Evolutionary conservation across 1,140 invertebrate genomes (phyloP), one percentile per base, ranked within the genome.

Genomic region (Rhagoletis zephyria): DNA sequence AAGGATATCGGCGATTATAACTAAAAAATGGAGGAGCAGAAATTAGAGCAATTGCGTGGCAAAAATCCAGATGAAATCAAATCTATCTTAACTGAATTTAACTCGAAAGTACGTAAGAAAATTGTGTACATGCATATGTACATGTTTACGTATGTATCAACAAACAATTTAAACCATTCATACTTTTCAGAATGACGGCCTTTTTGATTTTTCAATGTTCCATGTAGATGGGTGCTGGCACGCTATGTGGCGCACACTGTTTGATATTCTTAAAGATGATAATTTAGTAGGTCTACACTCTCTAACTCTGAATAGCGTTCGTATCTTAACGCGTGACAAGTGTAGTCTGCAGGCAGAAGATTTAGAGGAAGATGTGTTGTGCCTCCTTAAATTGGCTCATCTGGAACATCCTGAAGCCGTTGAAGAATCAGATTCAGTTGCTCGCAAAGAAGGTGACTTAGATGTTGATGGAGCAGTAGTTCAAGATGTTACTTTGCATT

Each of bases 241-340:
- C 88, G 90, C 93, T 16, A 88, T 95, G 74, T 96, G 95, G 95
- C 91, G 93, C 61, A 90, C 90, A 77, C 90, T 95, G 87, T 95
- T 95, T 89, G 91, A 90, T 14, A 93, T 94, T 87, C 90, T 95
- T 61, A 91, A 93, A 40, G 92, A 94, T 88, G 89, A 92, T 56
- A 89, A 89, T 48, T 89, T 94, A 89, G 87, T 89, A 19, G 88
- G 89, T 12, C 81, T 94, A 61, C 93, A 94, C 90, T 88, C 91
- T 30, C 91, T 93, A 88, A 95, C 94, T 88, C 93, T 95, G 70
- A 92, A 93, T 86, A 92, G 93, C 3, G 92, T 96, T 90, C 91
- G 94, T 67, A 95, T 95, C 91, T 93, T 90, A 89, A 97, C 96
- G 89, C 95, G 97, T 60, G 97, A 97, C 88, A 97, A 97, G 93